Evolutionary conservation across 2,113 vertebrate genomes (phyloP).

Genomic region (Phyllostomus discolor): DNA sequence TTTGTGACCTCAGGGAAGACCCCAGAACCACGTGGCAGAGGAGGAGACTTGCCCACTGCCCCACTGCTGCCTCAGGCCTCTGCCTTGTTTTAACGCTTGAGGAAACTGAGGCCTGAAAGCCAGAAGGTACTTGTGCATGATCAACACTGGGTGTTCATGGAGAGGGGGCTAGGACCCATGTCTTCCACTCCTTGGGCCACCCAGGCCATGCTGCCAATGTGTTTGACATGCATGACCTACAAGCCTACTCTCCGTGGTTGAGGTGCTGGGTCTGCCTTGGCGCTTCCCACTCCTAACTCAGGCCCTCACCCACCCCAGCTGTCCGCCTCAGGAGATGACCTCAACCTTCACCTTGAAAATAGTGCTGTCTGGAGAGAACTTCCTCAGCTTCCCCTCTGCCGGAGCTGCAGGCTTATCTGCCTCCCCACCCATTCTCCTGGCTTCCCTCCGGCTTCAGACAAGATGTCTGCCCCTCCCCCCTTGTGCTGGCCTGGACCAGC

Average conservation of each 20-base stretch:
- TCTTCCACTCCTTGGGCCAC: neutral
- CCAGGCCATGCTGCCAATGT: fast-evolving
- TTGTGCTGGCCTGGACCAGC: neutral
- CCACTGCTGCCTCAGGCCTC: neutral
- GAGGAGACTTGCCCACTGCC: neutral
- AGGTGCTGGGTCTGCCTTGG: too few species aligned
- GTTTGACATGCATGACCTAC: fast-evolving
- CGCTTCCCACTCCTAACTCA: neutral
- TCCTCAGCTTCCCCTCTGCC: slow-evolving; percentile 36
- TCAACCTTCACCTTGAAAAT: slow-evolving; percentile 33
- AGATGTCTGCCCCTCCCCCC: neutral
- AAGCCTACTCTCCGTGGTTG: fast-evolving
- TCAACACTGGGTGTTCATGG: neutral
- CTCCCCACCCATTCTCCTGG: slow-evolving; percentile 39
- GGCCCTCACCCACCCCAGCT: fast-evolving
- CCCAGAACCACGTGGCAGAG: too few species aligned
- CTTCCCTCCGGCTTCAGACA: neutral
- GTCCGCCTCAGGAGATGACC: neutral
- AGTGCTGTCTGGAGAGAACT: slow-evolving; percentile 35
- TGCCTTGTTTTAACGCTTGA: neutral
- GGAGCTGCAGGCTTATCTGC: slow-evolving; percentile 29
- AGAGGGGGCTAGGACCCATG: neutral
- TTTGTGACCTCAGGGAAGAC: neutral
- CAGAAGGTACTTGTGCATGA: neutral
- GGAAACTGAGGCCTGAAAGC: neutral